A percentile compares a stretch with the other conserved stretches of the same genome.
Evolutionary conservation across 1,140 invertebrate genomes (phyloP).

Genomic region (Brachionus koreanus): DNA sequence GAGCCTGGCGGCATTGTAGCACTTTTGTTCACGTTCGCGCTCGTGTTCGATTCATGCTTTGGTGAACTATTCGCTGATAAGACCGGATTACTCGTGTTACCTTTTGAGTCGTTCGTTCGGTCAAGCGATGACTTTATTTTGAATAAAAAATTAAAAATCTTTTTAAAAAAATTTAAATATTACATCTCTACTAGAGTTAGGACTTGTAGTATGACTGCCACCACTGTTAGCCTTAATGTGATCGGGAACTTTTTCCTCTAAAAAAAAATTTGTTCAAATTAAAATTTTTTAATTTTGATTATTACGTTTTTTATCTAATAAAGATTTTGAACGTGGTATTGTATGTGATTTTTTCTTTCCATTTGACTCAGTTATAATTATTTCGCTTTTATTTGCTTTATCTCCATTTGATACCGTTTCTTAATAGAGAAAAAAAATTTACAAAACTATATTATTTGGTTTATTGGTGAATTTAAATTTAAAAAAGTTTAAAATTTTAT

Average conservation of each 20-base stretch:
- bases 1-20: constrained; percentile 24
- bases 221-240: constrained; percentile 21
- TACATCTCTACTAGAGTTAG: constrained; percentile 33
- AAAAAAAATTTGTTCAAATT: not conserved
- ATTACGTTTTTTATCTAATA: constrained; percentile 33
- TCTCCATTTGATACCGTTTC: constrained; percentile 33
- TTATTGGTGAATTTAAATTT: not conserved
- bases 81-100: constrained; percentile 2
- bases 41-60: constrained; percentile 2
- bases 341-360: constrained; percentile 34
- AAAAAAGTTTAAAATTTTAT: too few relatives aligned
- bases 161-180: not conserved
- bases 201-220: constrained; percentile 14
- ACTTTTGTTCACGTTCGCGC: constrained; percentile 23
- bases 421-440: not conserved
- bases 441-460: not conserved
- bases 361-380: not conserved
- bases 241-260: constrained; percentile 15
- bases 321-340: constrained; percentile 25
- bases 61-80: constrained; percentile 16
- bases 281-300: not conserved
- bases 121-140: not conserved
- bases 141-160: not conserved
- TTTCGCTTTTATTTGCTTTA: constrained; percentile 40
- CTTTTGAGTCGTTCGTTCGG: constrained; percentile 13